Evolutionary conservation across 2,888 invertebrate genomes (phyloP), one percentile per base, ranked within the genome.

Genomic region (Malachius bipustulatus): DNA sequence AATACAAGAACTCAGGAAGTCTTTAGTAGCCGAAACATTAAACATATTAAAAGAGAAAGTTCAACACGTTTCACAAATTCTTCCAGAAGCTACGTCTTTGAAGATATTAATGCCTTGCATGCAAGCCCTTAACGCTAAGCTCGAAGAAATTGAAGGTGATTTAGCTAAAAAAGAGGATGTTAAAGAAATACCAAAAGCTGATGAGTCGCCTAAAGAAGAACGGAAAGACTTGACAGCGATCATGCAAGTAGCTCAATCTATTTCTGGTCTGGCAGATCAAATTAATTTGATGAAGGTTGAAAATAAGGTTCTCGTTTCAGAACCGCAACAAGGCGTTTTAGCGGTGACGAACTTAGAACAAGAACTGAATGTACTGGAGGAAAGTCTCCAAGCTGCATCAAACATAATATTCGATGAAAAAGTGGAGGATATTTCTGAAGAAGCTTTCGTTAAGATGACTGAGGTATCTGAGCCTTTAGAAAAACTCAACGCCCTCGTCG

Each of bases 401-500:
- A 19, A 19, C n/a, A 19, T n/a, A 6, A 19, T 19, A 19, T n/a
- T 19, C n/a, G 24, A 19, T 19, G 24, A 19, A 19, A 19, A 19
- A 8, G 6, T 19, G n/a, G 24, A 19, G n/a, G 24, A 19, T 19
- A 19, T 19, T 19, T 19, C 24, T 6, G 24, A 8, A 19, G 24
- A 19, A 19, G 24, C 6, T 8, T 19, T 12, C 4, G 8, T 14
- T 14, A 14, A 6, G 10, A 16, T 32, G 4, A 12, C 24, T 8
- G n/a, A 19, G 6, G n/a, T 19, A 8, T 19, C n/a, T 19, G n/a
- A 19, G 24, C n/a, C 24, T n/a, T 19, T 19, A 19, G 24, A 19
- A 19, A n/a, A 19, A 8, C 24, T n/a, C 24, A 19, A 31, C 2
- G 14, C 19, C 26, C 24, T 40, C n/a, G 4, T 42, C 16, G 27